Conservation (phyloP, 2,888 invertebrate species). For the Cryptocephalus primarius region DNA sequence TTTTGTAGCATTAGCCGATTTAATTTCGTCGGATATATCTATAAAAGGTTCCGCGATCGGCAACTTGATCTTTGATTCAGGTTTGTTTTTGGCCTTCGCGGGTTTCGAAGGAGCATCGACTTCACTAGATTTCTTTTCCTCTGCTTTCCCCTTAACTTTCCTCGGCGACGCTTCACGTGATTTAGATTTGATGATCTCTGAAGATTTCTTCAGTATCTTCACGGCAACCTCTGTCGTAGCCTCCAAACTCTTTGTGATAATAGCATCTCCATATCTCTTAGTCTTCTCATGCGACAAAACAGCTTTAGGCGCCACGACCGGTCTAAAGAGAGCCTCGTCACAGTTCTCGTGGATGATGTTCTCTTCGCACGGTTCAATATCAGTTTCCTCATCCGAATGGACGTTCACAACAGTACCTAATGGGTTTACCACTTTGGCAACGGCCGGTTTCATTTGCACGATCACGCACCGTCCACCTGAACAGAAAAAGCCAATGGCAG, state of each 20-base stretch:
- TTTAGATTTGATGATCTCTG: conserved; percentile 7
- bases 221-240: conserved; percentile 24
- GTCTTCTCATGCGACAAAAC: conserved; percentile 19
- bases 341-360: conserved; percentile 45
- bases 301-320: conserved; percentile 47
- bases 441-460: conserved; percentile 36
- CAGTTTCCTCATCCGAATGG: conserved; percentile 36
- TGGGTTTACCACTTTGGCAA: conserved; percentile 66
- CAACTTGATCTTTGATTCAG: neutral
- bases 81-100: neutral
- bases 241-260: conserved; percentile 23
- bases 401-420: conserved; percentile 57
- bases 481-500: conserved; percentile 81
- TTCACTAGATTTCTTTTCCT: neutral
- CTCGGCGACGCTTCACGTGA: conserved; percentile 7
- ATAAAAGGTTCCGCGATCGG: neutral
- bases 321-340: conserved; percentile 59
- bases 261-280: conserved; percentile 15
- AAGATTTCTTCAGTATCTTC: conserved; percentile 15
- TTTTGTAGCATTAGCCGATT: conserved; percentile 1
- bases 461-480: conserved; percentile 50
- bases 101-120: neutral
- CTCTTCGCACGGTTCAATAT: conserved; percentile 25
- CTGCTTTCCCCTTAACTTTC: conserved; percentile 5
- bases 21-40: conserved; percentile 5